Conservation (phyloP, 2,888 invertebrate genomes). For the Noctua janthe region DNA sequence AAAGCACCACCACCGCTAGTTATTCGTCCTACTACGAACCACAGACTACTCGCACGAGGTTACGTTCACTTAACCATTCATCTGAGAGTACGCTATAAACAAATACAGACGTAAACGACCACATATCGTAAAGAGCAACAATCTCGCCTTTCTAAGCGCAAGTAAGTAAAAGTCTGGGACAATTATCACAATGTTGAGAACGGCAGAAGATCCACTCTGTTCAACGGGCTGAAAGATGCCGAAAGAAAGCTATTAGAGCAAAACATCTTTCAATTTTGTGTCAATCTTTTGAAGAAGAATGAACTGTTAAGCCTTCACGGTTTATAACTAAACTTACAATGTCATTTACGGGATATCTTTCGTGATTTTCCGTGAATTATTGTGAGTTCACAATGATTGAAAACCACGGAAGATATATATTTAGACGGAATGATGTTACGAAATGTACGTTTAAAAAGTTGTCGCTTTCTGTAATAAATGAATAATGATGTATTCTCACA, state of each 20-base stretch:
- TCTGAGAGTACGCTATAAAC: constrained; percentile 45
- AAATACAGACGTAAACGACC: constrained; percentile 49
- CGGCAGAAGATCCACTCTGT: constrained; percentile 26
- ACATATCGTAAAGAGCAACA: constrained; percentile 60
- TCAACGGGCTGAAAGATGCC: background rate
- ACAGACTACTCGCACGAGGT: constrained; percentile 32
- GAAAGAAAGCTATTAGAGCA: background rate
- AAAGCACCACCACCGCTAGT: background rate
- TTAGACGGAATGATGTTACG: background rate
- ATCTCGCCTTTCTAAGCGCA: constrained; percentile 62
- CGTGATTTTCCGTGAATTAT: too few relatives aligned
- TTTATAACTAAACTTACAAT: too few relatives aligned
- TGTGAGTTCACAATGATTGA: too few relatives aligned
- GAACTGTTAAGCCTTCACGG: too few relatives aligned
- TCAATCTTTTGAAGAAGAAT: background rate
- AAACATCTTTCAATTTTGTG: background rate
- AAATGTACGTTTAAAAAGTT: background rate
- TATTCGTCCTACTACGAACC: background rate
- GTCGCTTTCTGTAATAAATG: background rate
- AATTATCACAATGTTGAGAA: constrained; percentile 14
- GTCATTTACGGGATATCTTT: too few relatives aligned
- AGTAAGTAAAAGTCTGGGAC: constrained; percentile 63
- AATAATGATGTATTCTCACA: background rate
- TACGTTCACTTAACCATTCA: constrained; percentile 51
- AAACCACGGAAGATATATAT: too few relatives aligned